A percentile compares a stretch with the other conserved stretches of the same genome.
Conservation (phyloP, 1,140 invertebrate genomes). For the Scaptomyza graminum region DNA sequence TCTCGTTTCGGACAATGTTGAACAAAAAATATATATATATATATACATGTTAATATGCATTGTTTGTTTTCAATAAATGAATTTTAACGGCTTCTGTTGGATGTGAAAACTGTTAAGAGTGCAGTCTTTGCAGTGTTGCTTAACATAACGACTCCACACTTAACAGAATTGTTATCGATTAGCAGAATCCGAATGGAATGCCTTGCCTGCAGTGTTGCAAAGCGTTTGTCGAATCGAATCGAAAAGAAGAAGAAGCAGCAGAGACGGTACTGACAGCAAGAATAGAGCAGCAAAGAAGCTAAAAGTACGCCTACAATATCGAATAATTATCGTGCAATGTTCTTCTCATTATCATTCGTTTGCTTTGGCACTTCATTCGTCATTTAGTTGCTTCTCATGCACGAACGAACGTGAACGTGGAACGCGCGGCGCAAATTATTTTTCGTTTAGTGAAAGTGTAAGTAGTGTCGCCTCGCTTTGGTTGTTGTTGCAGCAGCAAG, state of each 20-base stretch:
- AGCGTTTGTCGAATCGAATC: background rate
- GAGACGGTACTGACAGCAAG: slow-evolving; percentile 28
- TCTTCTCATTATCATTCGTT: slow-evolving; percentile 54
- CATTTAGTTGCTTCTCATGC: slow-evolving; percentile 52
- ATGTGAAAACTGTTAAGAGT: background rate
- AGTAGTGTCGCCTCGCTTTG: slow-evolving; percentile 56
- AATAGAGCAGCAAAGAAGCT: slow-evolving; percentile 35
- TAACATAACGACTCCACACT: slow-evolving; percentile 5
- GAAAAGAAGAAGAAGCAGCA: slow-evolving; percentile 20
- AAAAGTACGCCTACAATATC: slow-evolving; percentile 50
- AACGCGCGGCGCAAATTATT: slow-evolving; percentile 65
- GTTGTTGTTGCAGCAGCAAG: slow-evolving; percentile 39
- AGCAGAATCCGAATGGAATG: too few species aligned
- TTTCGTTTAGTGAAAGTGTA: slow-evolving; percentile 72
- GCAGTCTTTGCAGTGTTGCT: background rate
- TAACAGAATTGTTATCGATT: slow-evolving; percentile 7
- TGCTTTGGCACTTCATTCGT: slow-evolving; percentile 48
- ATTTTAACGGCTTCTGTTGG: background rate
- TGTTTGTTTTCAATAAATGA: slow-evolving; percentile 8
- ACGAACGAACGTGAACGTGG: slow-evolving; percentile 56
- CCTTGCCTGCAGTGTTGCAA: slow-evolving; percentile 16
- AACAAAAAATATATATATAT: slow-evolving; percentile 5
- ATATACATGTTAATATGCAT: slow-evolving; percentile 31
- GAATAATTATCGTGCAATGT: slow-evolving; percentile 60
- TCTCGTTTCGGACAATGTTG: slow-evolving; percentile 27